Percentiles rank a stretch among this genome's conserved stretches.
These are phyloP conservation scores for Hemistola chrysoprasaria DNA, from an alignment of 2,888 invertebrate species.

Conservation along the genomic window DNA sequence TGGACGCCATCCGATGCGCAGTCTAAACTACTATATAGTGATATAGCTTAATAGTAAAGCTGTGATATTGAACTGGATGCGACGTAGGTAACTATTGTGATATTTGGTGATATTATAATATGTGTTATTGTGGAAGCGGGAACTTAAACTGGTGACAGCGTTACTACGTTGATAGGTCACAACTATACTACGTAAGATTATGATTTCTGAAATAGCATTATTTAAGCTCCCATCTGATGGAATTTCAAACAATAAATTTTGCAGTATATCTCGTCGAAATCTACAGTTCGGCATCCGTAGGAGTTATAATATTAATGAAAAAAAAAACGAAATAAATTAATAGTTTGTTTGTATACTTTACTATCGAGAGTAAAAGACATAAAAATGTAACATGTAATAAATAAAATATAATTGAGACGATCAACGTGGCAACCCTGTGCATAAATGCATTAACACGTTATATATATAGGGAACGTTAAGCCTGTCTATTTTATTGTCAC, in stretches of 20 bases:
- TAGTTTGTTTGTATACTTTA: too few species aligned
- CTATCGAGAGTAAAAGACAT: too few species aligned
- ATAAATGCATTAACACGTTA: conserved; percentile 20
- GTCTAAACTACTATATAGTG: conserved; percentile 57
- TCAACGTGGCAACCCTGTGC: conserved; percentile 9
- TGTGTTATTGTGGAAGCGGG: conserved; percentile 44
- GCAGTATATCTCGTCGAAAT: too few species aligned
- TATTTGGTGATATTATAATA: conserved; percentile 63
- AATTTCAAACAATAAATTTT: too few species aligned
- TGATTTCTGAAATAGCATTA: too few species aligned
- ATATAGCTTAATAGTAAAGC: conserved; percentile 76
- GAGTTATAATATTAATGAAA: too few species aligned
- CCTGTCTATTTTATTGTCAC: conserved; percentile 54
- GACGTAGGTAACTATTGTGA: conserved; percentile 81
- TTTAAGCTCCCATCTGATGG: too few species aligned
- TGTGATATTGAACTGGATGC: conserved; percentile 78
- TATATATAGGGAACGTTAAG: conserved; percentile 27
- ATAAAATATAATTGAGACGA: background rate
- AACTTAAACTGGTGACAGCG: conserved; percentile 33
- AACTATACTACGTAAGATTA: background rate
- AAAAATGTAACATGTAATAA: too few species aligned
- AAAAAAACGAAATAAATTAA: too few species aligned
- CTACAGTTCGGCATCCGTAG: too few species aligned
- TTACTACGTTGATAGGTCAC: conserved; percentile 5
- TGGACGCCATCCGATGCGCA: conserved; percentile 24